These are phyloP conservation scores for Burhinus oedicnemus DNA, from an alignment of 2,113 vertebrate genomes.

Conservation along the genomic window DNA sequence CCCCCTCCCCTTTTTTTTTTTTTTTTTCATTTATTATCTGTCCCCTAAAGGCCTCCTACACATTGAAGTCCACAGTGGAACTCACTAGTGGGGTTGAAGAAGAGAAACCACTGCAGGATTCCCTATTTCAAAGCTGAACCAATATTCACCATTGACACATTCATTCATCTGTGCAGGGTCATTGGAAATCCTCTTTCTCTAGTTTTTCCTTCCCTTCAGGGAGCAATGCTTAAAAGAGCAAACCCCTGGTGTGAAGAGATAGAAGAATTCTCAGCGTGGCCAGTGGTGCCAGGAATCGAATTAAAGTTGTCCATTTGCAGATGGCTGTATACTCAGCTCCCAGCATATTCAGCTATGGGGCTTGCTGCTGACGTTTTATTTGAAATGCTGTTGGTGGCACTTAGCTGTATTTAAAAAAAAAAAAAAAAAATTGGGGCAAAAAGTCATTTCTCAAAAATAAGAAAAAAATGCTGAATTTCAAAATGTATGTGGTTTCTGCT, in stretches of 20 bases:
- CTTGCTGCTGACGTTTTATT: slow-evolving; percentile 59
- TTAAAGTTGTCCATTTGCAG: slow-evolving; percentile 84
- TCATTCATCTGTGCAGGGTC: slow-evolving; percentile 84
- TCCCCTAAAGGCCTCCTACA: slow-evolving; percentile 71
- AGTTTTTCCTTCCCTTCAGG: slow-evolving; percentile 83
- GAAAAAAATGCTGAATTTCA: slow-evolving; percentile 57
- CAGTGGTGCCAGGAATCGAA: slow-evolving; percentile 79
- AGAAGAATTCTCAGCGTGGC: slow-evolving; percentile 79
- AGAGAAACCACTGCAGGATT: slow-evolving; percentile 79
- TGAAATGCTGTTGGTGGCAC: slow-evolving; percentile 46
- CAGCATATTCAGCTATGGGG: slow-evolving; percentile 34
- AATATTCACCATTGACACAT: slow-evolving; percentile 84
- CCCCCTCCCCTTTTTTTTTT: background rate
- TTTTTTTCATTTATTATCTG: slow-evolving; percentile 43
- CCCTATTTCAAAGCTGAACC: slow-evolving; percentile 82
- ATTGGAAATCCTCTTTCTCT: slow-evolving; percentile 84
- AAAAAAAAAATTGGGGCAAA: background rate
- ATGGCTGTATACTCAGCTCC: slow-evolving; percentile 68
- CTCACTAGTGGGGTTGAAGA: slow-evolving; percentile 66
- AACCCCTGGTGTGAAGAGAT: slow-evolving; percentile 83
- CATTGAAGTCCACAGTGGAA: slow-evolving; percentile 68
- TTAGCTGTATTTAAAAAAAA: slow-evolving; percentile 32
- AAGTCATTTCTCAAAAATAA: slow-evolving; percentile 49
- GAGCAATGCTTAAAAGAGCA: slow-evolving; percentile 84
- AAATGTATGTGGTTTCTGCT: slow-evolving; percentile 12